These are phyloP conservation scores for Holothuria glaberrima DNA, from an alignment of 35 echinoderm and acorn worm genomes.

Conservation along the genomic window DNA sequence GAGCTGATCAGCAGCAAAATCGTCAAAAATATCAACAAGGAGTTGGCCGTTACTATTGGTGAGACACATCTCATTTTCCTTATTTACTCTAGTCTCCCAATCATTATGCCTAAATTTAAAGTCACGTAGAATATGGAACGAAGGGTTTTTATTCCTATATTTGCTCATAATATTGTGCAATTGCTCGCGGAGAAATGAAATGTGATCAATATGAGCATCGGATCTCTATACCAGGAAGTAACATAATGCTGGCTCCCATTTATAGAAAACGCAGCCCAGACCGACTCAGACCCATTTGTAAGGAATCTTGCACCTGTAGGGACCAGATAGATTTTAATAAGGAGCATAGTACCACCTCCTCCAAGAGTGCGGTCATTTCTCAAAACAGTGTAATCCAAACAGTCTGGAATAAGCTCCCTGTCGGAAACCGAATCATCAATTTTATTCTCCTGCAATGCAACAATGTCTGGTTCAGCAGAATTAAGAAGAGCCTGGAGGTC, in stretches of 20 bases:
- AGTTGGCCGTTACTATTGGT: background rate
- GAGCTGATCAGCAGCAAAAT: slow-evolving; percentile 33
- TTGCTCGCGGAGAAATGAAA: slow-evolving; percentile 20
- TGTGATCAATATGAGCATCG: slow-evolving; percentile 40
- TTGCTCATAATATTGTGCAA: background rate
- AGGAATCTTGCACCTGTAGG: background rate
- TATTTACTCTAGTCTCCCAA: slow-evolving; percentile 6
- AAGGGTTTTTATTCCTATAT: background rate
- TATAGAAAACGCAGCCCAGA: background rate
- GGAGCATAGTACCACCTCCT: background rate
- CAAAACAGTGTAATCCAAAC: too few relatives aligned
- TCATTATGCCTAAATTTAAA: slow-evolving; percentile 13
- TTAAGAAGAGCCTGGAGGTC: slow-evolving; percentile 3
- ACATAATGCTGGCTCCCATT: slow-evolving; percentile 26
- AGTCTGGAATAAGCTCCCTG: too few relatives aligned
- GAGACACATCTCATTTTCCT: background rate
- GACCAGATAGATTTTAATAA: background rate
- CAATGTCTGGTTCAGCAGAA: background rate
- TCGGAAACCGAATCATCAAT: background rate
- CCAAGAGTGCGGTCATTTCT: too few relatives aligned
- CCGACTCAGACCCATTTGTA: slow-evolving; percentile 6
- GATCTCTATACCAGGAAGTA: slow-evolving; percentile 44
- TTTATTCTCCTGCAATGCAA: slow-evolving; percentile 8
- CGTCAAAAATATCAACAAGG: background rate
- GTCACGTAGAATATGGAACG: slow-evolving; percentile 1